Conservation (phyloP, 2,888 invertebrate species). For the Cinara cedri region DNA sequence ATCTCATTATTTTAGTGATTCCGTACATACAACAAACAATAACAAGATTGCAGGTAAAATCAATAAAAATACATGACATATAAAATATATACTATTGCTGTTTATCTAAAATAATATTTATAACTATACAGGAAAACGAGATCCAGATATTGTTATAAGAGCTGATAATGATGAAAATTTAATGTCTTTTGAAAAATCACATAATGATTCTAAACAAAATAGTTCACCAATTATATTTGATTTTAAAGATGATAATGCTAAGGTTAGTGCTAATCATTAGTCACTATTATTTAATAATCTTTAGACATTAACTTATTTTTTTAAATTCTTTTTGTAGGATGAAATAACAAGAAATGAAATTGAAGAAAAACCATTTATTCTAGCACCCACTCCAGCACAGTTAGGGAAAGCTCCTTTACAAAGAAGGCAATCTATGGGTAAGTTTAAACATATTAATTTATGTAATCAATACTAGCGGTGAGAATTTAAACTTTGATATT, state of each 20-base stretch:
- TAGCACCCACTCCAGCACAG: conserved; percentile 94
- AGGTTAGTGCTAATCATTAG: conserved; percentile 13
- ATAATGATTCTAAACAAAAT: conserved; percentile 17
- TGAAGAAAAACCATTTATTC: conserved; percentile 68
- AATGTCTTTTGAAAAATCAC: conserved; percentile 52
- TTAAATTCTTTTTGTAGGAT: background rate
- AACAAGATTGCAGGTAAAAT: conserved; percentile 27
- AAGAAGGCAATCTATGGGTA: conserved; percentile 84
- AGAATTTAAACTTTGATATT: background rate
- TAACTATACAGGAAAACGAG: conserved; percentile 26
- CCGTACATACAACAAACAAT: background rate
- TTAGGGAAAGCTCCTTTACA: conserved; percentile 88
- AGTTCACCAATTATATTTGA: conserved; percentile 51
- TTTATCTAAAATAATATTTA: background rate
- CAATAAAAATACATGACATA: background rate
- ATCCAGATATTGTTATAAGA: conserved; percentile 51
- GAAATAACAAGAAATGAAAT: conserved; percentile 53
- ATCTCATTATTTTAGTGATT: conserved; percentile 27
- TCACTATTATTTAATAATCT: background rate
- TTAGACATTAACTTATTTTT: background rate
- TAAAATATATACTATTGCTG: background rate
- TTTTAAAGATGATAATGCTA: conserved; percentile 48
- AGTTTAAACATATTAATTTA: conserved; percentile 59
- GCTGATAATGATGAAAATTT: conserved; percentile 52
- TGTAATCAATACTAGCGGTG: background rate